These are phyloP conservation scores for Stenopsyche tienmushanensis DNA, from an alignment of 1,140 invertebrate genomes.

Conservation along the genomic window DNA sequence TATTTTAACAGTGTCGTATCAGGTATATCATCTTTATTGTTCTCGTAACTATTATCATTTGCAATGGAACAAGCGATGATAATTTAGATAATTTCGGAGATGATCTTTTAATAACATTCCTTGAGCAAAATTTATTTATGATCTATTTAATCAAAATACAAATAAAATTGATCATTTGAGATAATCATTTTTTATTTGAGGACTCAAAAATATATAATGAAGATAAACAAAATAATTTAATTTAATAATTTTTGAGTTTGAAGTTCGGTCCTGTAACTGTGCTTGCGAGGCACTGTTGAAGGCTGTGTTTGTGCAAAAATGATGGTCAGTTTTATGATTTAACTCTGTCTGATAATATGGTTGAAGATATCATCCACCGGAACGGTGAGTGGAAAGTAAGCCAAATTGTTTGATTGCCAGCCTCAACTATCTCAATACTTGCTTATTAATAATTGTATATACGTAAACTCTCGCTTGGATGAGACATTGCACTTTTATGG, in stretches of 20 bases:
- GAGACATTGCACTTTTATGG: no score
- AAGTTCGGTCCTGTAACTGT: slow-evolving; percentile 1
- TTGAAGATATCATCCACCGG: neutral
- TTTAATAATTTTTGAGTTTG: neutral
- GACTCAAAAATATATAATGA: neutral
- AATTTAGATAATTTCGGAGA: no score
- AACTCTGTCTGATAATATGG: slow-evolving; percentile 33
- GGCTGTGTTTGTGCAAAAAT: slow-evolving; percentile 32
- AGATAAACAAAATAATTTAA: neutral
- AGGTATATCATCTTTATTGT: slow-evolving; percentile 1
- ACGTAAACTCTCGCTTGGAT: neutral
- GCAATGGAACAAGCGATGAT: no score
- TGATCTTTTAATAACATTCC: no score
- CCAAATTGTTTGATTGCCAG: slow-evolving; percentile 34
- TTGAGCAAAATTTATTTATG: no score
- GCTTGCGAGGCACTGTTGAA: slow-evolving; percentile 12
- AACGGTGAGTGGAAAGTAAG: slow-evolving; percentile 29
- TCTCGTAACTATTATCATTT: no score
- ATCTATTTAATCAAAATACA: no score
- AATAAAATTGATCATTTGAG: no score
- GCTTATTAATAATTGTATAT: slow-evolving; percentile 17
- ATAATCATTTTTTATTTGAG: no score
- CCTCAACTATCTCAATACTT: slow-evolving; percentile 9
- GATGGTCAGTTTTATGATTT: slow-evolving; percentile 34
- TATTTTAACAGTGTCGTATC: slow-evolving; percentile 19